These are phyloP conservation scores for Stenchaetothrips biformis DNA, from an alignment of 2,888 invertebrate genomes.

Conservation along the genomic window DNA sequence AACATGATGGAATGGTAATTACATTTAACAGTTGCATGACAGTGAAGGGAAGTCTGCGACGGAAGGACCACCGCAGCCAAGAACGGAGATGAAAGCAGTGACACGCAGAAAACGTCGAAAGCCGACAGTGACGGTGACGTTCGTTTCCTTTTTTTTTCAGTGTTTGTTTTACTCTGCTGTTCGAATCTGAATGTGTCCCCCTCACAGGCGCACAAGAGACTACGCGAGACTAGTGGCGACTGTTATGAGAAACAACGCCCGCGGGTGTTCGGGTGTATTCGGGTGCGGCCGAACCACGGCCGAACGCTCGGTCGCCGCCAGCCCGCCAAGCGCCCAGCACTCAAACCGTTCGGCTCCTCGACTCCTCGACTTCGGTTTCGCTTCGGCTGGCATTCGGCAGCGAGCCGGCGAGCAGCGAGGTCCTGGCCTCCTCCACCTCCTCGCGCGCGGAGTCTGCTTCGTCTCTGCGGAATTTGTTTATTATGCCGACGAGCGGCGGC, in stretches of 20 bases:
- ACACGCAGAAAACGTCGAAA: neutral
- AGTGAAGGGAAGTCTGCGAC: neutral
- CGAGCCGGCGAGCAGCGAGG: neutral
- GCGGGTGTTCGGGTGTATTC: neutral
- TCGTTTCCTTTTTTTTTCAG: neutral
- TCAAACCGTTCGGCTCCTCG: neutral
- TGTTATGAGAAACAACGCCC: neutral
- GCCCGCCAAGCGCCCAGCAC: too few relatives aligned
- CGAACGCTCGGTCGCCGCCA: too few relatives aligned
- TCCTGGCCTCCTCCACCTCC: neutral
- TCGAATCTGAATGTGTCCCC: neutral
- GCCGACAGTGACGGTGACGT: neutral
- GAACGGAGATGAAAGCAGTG: neutral
- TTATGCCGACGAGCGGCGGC: too few relatives aligned
- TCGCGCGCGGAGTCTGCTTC: neutral
- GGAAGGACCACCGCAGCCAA: neutral
- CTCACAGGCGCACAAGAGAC: neutral
- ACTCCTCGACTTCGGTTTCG: neutral
- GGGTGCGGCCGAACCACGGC: neutral
- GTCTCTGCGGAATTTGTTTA: too few relatives aligned
- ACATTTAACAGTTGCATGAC: neutral
- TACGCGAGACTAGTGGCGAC: neutral
- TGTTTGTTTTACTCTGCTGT: neutral
- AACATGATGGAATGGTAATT: neutral
- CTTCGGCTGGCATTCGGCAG: neutral